Evolutionary conservation across 2,797 vertebrate genomes (phyloP).

Genomic region (Mormyrus hasselquistii): DNA sequence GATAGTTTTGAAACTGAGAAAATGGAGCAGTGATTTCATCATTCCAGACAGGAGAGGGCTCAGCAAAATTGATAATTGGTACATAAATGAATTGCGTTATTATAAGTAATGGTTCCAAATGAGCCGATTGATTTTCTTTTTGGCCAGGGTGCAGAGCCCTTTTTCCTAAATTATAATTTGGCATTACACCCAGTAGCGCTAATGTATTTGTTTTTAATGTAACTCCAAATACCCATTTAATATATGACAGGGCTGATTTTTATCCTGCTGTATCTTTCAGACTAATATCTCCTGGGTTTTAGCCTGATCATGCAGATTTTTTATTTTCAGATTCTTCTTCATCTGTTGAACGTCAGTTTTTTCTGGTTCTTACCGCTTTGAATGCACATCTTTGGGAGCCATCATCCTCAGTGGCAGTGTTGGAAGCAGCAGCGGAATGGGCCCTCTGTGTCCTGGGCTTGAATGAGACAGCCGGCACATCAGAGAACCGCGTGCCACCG

Average conservation of each 20-base stretch:
- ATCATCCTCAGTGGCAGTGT: slow-evolving; percentile 30
- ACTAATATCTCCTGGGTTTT: slow-evolving; percentile 35
- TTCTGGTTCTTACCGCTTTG: slow-evolving; percentile 41
- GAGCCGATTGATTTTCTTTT: slow-evolving; percentile 26
- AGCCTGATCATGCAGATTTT: slow-evolving; percentile 43
- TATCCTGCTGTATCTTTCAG: slow-evolving; percentile 34
- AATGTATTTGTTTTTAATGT: slow-evolving; percentile 42
- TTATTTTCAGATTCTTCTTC: slow-evolving; percentile 43
- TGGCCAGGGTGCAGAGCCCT: slow-evolving; percentile 35
- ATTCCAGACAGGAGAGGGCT: slow-evolving; percentile 26
- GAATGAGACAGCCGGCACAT: slow-evolving; percentile 28
- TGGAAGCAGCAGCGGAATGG: slow-evolving; percentile 37
- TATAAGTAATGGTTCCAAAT: slow-evolving; percentile 40
- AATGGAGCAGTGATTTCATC: slow-evolving; percentile 33
- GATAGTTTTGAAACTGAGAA: slow-evolving; percentile 27
- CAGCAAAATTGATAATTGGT: slow-evolving; percentile 39
- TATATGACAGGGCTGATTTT: slow-evolving; percentile 45
- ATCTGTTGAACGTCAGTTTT: slow-evolving; percentile 46
- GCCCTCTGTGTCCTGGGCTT: slow-evolving; percentile 5
- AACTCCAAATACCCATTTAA: slow-evolving; percentile 40
- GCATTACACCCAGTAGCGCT: slow-evolving; percentile 35
- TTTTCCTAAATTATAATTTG: slow-evolving; percentile 43
- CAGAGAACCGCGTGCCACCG: not conserved
- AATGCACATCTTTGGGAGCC: slow-evolving; percentile 37
- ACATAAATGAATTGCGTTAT: slow-evolving; percentile 31